These are phyloP conservation scores for human DNA, from an alignment of 2,113 vertebrate species.

Conservation along the genomic window GRCh38 chr1:5370001-5370500, in stretches of 20 bases:
- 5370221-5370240: neutral
- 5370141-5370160: too few species aligned
- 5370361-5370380: neutral
- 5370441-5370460: neutral
- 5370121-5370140: neutral
- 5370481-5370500: neutral
- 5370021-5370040: neutral
- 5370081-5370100: neutral
- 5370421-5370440: neutral
- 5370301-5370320: neutral
- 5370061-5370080: neutral
- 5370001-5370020: neutral
- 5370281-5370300: neutral
- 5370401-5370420: neutral
- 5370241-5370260: neutral
- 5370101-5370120: fast-evolving
- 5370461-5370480: neutral
- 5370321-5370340: neutral
- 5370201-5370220: too few species aligned
- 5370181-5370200: fast-evolving
- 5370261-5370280: too few species aligned
- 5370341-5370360: neutral
- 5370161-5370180: neutral
- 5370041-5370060: neutral
- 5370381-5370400: fast-evolving